Conservation (phyloP, 2,888 invertebrate genomes). For the Carcina quercana region DNA sequence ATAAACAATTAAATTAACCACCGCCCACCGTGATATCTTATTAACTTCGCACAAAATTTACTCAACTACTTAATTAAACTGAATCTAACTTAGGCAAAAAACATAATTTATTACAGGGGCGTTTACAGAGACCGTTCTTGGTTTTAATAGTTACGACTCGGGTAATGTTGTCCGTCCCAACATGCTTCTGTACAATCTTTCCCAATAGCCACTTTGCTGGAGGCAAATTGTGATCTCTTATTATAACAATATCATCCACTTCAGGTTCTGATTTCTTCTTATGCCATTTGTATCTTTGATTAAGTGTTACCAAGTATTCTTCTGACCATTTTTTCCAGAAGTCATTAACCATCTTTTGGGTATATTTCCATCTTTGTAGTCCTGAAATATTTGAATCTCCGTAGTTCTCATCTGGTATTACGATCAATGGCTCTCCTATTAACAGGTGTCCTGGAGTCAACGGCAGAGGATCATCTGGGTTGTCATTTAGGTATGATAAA, state of each 20-base stretch:
- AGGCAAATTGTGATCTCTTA: conserved; percentile 13
- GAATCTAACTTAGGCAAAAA: neutral
- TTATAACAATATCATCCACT: conserved; percentile 4
- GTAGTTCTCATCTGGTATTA: conserved; percentile 11
- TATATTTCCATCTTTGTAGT: conserved; percentile 16
- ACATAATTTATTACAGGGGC: neutral
- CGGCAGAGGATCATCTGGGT: conserved; percentile 16
- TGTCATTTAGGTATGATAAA: conserved; percentile 9
- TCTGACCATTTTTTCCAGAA: conserved; percentile 21
- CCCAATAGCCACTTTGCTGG: conserved; percentile 13
- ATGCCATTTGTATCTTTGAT: conserved; percentile 16
- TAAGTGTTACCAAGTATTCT: conserved; percentile 16
- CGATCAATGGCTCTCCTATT: conserved; percentile 17
- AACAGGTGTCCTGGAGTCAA: conserved; percentile 18
- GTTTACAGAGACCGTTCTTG: neutral
- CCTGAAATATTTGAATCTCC: conserved; percentile 1
- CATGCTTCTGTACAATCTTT: conserved; percentile 10
- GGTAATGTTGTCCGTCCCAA: conserved; percentile 12
- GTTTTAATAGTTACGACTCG: conserved; percentile 7
- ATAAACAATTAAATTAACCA: too few species aligned
- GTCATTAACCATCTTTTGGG: conserved; percentile 17
- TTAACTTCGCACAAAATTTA: too few species aligned
- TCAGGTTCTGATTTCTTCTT: conserved; percentile 9
- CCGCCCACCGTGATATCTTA: too few species aligned
- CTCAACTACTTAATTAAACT: neutral